Evolutionary conservation across 2,113 vertebrate genomes (phyloP), one percentile per base, ranked within the genome.

Genomic region (Vireo altiloquus): DNA sequence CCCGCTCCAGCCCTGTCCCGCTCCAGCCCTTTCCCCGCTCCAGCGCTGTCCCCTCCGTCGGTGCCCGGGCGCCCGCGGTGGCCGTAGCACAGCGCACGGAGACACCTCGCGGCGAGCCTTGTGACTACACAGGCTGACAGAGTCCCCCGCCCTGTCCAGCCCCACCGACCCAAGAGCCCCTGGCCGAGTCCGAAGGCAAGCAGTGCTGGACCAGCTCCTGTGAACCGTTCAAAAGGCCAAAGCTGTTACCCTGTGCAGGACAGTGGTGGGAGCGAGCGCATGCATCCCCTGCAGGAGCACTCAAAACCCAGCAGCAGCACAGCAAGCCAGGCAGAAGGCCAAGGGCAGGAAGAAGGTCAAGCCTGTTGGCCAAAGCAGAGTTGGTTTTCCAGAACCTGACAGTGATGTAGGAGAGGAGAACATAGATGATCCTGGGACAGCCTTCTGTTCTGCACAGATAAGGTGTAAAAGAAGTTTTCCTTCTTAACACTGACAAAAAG

Each of bases 61-160:
- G 77, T 24, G 56, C 37, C 53, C 53, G 20, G 13, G 13, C 14
- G 17, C 22, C 71, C 50, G n/a, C 23, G 19, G 42, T 7, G 16
- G 39, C 57, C 37, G 33, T 10, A 30, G 39, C 54, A 22, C 86
- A 64, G 91, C 64, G 11, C 81, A 33, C 21, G 65, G 89, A 40
- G 91, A 69, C 92, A 25, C n/a, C 93, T 92, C 61, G 92, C 64
- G 87, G 79, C 15, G 40, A 63, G 31, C 88, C 25, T 75, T 39
- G 78, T 56, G 65, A 60, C 40, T 35, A 5, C 35, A 9, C 4
- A 4, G 30, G 1, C 14, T 66, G 88, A 39, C 85, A 39, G 56
- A 56, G 63, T 40, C 7, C 31, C 27, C 23, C 52, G 52, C 40
- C 49, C 33, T 12, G 44, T 19, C 25, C 70, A 35, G 68, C 57